Evolutionary conservation across 1,140 invertebrate species (phyloP), one percentile per base, ranked within the genome.

Genomic region (Tetramorium alpestre): DNA sequence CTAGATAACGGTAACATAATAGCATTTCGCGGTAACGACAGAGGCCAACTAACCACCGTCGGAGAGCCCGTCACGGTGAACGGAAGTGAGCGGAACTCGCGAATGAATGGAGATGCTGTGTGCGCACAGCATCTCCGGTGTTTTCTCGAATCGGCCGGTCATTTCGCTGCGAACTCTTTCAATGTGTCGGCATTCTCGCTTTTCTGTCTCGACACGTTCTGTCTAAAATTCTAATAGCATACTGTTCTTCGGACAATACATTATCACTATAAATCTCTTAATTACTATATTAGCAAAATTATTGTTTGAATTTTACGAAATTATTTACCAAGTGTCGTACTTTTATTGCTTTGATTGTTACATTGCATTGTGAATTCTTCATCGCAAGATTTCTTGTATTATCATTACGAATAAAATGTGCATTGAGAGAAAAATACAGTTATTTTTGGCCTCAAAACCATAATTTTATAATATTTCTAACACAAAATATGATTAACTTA

Each of bases 1-100:
- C 67, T 84, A 75, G 89, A 91, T 91, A 91, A 91, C 87, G 80
- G 90, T 82, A 87, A 85, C 77, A 90, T 90, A 90, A 90, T 90
- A 49, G 86, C 89, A 82, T 88, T 90, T 91, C 65, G 87, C 44
- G 84, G 82, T 81, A 84, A 85, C 65, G 60, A 78, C 80, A 49
- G 58, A 86, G 69, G 22, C 51, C 51, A 44, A 18, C 41, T 75
- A 60, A 73, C 56, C 75, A 18, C 49, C 51, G 54, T 60, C 78
- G 25, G 4, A 28, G 54, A n/a, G 6, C 11, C 44, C 76, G 76
- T 62, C 25, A 54, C n/a, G 22, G 33, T 2, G 77, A 28, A 54
- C 77, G 77, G 77, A 80, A 80, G 76, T 47, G 62, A 10, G n/a
- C n/a, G 60, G 28, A 58, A 82, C 22, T 5, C 78, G 80, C 38